Base-by-base conservation (phyloP, 1,140 invertebrate genomes). In the Hyposmocoma kahamanoa region DNA sequence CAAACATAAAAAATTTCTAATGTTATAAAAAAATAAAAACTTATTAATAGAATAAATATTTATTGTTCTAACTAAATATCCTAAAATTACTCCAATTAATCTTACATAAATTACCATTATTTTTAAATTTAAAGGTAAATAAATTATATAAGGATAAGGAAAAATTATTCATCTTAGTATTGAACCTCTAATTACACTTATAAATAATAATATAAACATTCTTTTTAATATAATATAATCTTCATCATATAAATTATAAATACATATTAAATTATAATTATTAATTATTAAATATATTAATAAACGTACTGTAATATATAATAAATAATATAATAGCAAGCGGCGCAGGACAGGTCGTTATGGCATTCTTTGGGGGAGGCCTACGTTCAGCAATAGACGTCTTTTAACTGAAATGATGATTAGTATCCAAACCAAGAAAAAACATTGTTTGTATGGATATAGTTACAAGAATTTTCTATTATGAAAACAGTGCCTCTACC, bases 261-360 rank as follows among this genome's bases (percentile, higher is more conserved):
- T 61, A 47, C 41, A 53, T 36, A 76, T 53, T 78, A 80, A 80
- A 84, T 84, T 87, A 74, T 73, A 84, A 49, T 67, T 64, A 10
- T 73, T 75, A 26, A 75, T 61, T 69, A 87, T 82, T 55, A 69
- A 70, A 86, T 87, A 89, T 84, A 81, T 87, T 67, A 86, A 51
- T 75, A 90, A 86, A 3, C 88, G 89, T 73, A 89, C n/a, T n/a
- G n/a, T 69, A 38, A 74, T 84, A 81, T 89, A 89, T 67, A 61
- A 73, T 41, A 88, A 76, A 3, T 26, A 26, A n/a, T n/a, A n/a
- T n/a, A n/a, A n/a, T n/a, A n/a, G n/a, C n/a, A n/a, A n/a, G n/a
- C n/a, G n/a, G n/a, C n/a, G n/a, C n/a, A n/a, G n/a, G n/a, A n/a
- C n/a, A n/a, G n/a, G n/a, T n/a, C n/a, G n/a, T n/a, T n/a, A n/a